Evolutionary conservation across 2,888 invertebrate species (phyloP).

Genomic region (Drosophila maculinotata): DNA sequence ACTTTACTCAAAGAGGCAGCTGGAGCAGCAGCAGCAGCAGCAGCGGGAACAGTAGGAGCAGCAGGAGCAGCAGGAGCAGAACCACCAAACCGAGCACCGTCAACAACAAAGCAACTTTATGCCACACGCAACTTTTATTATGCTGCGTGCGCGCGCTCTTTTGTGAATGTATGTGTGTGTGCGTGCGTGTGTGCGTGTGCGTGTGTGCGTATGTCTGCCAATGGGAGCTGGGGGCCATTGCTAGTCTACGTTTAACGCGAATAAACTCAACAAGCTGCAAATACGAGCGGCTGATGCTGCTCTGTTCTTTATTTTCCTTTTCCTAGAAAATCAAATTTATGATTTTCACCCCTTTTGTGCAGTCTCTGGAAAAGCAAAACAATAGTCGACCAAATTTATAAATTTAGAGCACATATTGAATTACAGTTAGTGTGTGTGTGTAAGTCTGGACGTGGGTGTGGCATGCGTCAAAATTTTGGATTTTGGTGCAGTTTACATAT

Average conservation of each 20-base stretch:
- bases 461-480: no score
- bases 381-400: no score
- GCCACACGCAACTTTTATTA: slow-evolving; percentile 41
- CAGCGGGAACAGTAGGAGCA: not conserved
- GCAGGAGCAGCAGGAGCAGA: not conserved
- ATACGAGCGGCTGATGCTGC: no score
- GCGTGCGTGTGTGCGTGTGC: not conserved
- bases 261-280: slow-evolving; percentile 31
- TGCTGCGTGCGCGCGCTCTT: not conserved
- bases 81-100: not conserved
- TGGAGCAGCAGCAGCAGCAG: not conserved
- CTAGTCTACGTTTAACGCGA: slow-evolving; percentile 16
- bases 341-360: no score
- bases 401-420: no score
- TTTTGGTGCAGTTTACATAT: no score
- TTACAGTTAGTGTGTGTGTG: no score
- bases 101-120: slow-evolving; percentile 17
- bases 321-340: no score
- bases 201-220: not conserved
- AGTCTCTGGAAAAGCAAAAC: no score
- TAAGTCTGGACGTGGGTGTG: no score
- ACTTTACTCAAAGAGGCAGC: slow-evolving; percentile 32
- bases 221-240: slow-evolving; percentile 1
- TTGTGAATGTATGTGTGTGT: not conserved
- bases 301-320: no score